Evolutionary conservation across 2,888 invertebrate genomes (phyloP), one percentile per base, ranked within the genome.

Genomic region (Sthenelais limicola): DNA sequence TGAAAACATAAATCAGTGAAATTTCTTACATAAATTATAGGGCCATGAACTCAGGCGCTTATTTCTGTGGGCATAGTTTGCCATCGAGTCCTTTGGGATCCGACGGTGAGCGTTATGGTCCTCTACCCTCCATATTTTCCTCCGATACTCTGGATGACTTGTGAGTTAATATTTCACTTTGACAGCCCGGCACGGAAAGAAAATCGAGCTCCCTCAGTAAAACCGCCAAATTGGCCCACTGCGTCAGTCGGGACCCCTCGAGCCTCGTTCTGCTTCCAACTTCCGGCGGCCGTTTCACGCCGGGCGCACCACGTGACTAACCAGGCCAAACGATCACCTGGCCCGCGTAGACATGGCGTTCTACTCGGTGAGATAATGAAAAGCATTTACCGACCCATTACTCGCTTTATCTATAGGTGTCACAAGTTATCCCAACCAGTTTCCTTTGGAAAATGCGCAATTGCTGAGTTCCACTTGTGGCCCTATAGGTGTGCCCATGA

Each of bases 91-190:
- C n/a, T n/a, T n/a, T n/a, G n/a, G n/a, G n/a, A n/a, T n/a, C n/a
- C n/a, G n/a, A n/a, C n/a, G n/a, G n/a, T n/a, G n/a, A n/a, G n/a
- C n/a, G n/a, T n/a, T n/a, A n/a, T n/a, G n/a, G n/a, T n/a, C n/a
- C n/a, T n/a, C n/a, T n/a, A n/a, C n/a, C n/a, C n/a, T n/a, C n/a
- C n/a, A n/a, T n/a, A n/a, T n/a, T n/a, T n/a, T n/a, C n/a, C n/a
- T n/a, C n/a, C n/a, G n/a, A n/a, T n/a, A n/a, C n/a, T n/a, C n/a
- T n/a, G n/a, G n/a, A n/a, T n/a, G n/a, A n/a, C n/a, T n/a, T n/a
- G n/a, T n/a, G n/a, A 62, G 35, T 62, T 62, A 35, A 62, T 62
- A 62, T 62, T 62, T 62, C 62, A 62, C n/a, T n/a, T n/a, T n/a
- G n/a, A n/a, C n/a, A 62, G 38, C 35, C 62, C 62, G 38, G 62